phyloP scores from a whole-genome alignment of 2,797 vertebrate genomes.

The Austrolebias charrua region DNA sequence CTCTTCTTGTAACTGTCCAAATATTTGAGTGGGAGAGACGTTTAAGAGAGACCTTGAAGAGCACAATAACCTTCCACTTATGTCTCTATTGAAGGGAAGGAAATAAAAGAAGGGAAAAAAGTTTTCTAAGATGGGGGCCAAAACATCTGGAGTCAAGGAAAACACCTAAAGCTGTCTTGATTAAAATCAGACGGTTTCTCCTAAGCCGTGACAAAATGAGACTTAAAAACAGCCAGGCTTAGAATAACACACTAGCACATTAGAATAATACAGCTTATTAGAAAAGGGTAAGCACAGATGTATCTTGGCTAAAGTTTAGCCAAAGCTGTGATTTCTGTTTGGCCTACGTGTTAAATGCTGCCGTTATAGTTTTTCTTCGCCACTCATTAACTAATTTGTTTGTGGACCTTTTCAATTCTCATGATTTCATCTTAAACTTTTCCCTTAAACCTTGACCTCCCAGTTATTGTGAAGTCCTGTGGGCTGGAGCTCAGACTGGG shows the following conservation, averaged over 20 bases:
- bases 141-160: conserved; percentile 77
- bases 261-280: conserved; percentile 74
- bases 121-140: conserved; percentile 32
- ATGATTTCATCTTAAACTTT: conserved; percentile 86
- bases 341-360: conserved; percentile 75
- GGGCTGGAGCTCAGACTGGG: conserved; percentile 73
- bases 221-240: conserved; percentile 64
- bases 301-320: conserved; percentile 52
- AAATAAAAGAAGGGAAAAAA: conserved; percentile 55
- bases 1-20: conserved; percentile 77
- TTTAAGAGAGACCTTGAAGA: conserved; percentile 76
- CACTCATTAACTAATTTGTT: conserved; percentile 83
- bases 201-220: conserved; percentile 68
- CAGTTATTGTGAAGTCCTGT: conserved; percentile 79
- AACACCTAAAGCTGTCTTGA: conserved; percentile 72
- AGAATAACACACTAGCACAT: conserved; percentile 66
- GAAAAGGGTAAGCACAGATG: conserved; percentile 64
- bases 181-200: conserved; percentile 75
- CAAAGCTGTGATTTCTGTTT: conserved; percentile 78
- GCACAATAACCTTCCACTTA: conserved; percentile 74
- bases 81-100: conserved; percentile 56
- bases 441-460: conserved; percentile 88
- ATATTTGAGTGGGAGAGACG: conserved; percentile 76
- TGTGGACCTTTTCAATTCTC: conserved; percentile 90
- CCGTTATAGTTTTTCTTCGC: conserved; percentile 55